Percentiles rank a stretch among this genome's conserved stretches.
Conservation (phyloP, 2,113 vertebrate species). For the Tachysurus fulvidraco region DNA sequence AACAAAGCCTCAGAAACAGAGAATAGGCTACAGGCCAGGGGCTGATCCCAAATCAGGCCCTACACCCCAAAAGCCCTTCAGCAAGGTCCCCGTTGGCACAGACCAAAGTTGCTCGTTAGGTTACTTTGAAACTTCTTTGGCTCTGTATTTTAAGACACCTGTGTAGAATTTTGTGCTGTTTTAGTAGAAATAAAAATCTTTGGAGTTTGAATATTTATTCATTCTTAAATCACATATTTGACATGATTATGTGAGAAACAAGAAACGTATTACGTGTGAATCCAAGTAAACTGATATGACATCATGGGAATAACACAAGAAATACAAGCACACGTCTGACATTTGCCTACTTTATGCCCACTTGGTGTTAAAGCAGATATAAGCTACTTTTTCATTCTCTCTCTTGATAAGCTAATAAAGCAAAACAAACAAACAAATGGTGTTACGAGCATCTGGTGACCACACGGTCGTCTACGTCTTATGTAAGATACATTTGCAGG, state of each 20-base stretch:
- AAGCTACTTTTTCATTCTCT: not conserved
- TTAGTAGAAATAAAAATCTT: not conserved
- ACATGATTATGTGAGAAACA: not conserved
- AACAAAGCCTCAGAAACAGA: slow-evolving; percentile 16
- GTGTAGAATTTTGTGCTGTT: not conserved
- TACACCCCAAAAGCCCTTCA: not conserved
- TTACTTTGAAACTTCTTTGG: too few relatives aligned
- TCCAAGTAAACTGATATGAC: not conserved
- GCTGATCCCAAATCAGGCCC: slow-evolving; percentile 13
- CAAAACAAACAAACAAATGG: not conserved
- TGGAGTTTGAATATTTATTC: not conserved
- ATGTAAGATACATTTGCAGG: too few relatives aligned
- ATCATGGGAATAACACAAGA: not conserved
- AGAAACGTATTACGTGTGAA: not conserved
- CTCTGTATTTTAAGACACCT: not conserved
- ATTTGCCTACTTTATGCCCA: not conserved
- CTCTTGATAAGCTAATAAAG: not conserved
- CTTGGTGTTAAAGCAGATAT: not conserved
- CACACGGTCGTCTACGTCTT: not conserved
- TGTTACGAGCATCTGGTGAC: too few relatives aligned
- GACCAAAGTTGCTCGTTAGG: not conserved
- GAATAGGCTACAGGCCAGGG: not conserved
- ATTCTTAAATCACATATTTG: not conserved
- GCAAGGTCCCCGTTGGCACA: not conserved
- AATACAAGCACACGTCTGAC: not conserved